These are phyloP conservation scores for Fragum fragum DNA, from an alignment of 2,888 invertebrate genomes.

Conservation along the genomic window DNA sequence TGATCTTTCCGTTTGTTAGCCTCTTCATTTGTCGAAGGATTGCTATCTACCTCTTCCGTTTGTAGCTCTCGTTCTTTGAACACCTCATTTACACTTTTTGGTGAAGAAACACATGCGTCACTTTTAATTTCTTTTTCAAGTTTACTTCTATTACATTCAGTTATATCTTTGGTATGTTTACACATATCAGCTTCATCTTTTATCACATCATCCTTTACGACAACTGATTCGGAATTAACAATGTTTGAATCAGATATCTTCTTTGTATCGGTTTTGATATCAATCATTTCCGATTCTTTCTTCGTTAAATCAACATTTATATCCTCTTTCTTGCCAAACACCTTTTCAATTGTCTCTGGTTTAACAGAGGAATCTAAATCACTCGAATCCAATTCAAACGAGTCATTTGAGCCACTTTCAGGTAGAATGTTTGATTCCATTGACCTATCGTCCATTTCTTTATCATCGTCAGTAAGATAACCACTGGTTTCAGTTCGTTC, in stretches of 20 bases:
- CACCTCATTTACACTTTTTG: neutral
- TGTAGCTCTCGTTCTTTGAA: neutral
- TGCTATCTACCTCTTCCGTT: no score
- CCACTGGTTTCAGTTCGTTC: slow-evolving; percentile 60
- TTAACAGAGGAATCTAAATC: slow-evolving; percentile 12
- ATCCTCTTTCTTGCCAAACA: neutral
- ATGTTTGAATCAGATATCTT: neutral
- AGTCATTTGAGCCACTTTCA: slow-evolving; percentile 18
- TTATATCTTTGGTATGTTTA: neutral
- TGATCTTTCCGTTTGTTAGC: neutral
- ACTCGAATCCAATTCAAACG: slow-evolving; percentile 25
- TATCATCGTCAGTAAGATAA: slow-evolving; percentile 50
- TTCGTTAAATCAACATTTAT: neutral
- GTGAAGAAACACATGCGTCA: neutral
- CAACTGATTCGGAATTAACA: neutral
- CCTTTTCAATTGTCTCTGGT: neutral
- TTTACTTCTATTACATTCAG: neutral
- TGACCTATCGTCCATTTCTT: slow-evolving; percentile 23
- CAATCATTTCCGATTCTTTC: neutral
- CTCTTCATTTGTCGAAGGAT: neutral
- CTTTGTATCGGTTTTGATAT: neutral
- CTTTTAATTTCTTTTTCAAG: no score
- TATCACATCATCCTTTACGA: neutral
- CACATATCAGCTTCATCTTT: neutral
- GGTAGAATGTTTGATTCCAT: slow-evolving; percentile 18